Base-by-base conservation (phyloP, 1,140 invertebrate genomes). In the Nylanderia fulva region DNA sequence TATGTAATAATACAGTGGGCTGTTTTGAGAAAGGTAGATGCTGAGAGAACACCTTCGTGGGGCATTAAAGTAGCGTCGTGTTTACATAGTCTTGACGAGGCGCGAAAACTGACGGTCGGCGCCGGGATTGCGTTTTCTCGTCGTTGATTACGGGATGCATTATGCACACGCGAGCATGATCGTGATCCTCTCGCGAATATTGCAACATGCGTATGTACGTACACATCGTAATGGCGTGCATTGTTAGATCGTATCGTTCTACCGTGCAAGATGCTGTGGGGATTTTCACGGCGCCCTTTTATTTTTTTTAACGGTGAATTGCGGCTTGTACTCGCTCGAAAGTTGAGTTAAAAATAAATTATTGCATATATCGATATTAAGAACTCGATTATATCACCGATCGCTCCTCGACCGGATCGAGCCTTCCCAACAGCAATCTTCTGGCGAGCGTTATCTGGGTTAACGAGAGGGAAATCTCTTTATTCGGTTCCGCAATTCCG, bases 381-480 rank as follows among this genome's bases (percentile, higher is more conserved):
- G 15, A 15, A 48, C 18, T 48, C 45, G 5, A 45, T 83, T 61
- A 33, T 82, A 79, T 87, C 69, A 79, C 15, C 60, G 87, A 88
- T 74, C 87, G 21, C 21, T 18, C 39, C 71, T 66, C 7, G 83
- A 83, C 84, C 84, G 76, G 15, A 48, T 18, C 45, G 15, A 48
- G 15, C 52, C 63, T 85, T 54, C 61, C 58, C 69, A 45, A 18
- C 71, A 77, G 71, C 83, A 83, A 75, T 87, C 45, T 75, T 48
- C 63, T 42, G 86, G 68, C 71, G 61, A 13, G 18, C 29, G 64
- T 63, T 52, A 90, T 90, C 75, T 85, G 71, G 89, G 89, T 90
- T 86, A 90, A 86, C 88, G 84, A 90, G 84, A 90, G 88, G 79
- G 79, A 88, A 84, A 77, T 58, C 77, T 68, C 45, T 48, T 48